Conservation (phyloP, 1,140 invertebrate species). For the Amphibalanus amphitrite region DNA sequence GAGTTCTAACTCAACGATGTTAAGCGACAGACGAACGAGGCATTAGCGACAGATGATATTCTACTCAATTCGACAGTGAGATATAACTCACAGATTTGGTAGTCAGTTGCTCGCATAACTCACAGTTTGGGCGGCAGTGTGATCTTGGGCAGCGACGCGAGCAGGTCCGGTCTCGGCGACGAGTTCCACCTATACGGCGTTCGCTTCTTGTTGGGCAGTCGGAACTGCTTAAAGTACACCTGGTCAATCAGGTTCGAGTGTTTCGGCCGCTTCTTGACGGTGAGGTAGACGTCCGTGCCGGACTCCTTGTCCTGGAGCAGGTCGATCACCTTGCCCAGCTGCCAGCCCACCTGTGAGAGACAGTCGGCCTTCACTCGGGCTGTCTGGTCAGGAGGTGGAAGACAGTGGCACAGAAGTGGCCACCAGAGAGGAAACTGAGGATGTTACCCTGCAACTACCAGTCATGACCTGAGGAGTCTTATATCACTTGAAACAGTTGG, state of each 20-base stretch:
- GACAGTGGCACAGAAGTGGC: too few species aligned
- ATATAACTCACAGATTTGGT: too few species aligned
- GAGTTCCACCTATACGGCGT: slow-evolving; percentile 20
- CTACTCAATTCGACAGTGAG: too few species aligned
- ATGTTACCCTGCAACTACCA: too few species aligned
- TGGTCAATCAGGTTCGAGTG: slow-evolving; percentile 68
- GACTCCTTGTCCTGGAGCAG: slow-evolving; percentile 46
- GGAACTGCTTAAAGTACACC: slow-evolving; percentile 18
- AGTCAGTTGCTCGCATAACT: too few species aligned
- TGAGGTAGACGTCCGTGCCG: slow-evolving; percentile 58
- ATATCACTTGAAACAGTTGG: too few species aligned
- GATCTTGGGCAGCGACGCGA: slow-evolving; percentile 32
- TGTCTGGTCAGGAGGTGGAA: too few species aligned
- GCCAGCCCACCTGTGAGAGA: slow-evolving; percentile 51
- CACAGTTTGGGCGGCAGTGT: not conserved
- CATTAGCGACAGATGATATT: too few species aligned
- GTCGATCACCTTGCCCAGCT: slow-evolving; percentile 56
- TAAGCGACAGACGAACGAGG: too few species aligned
- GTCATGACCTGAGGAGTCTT: too few species aligned
- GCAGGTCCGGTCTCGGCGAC: slow-evolving; percentile 33
- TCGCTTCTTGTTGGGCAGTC: slow-evolving; percentile 54
- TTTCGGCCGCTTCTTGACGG: slow-evolving; percentile 62
- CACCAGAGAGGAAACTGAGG: too few species aligned
- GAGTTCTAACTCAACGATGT: too few species aligned
- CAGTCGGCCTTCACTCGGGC: not conserved